Evolutionary conservation across 1,140 invertebrate genomes (phyloP), one percentile per base, ranked within the genome.

Genomic region (Myzus persicae): DNA sequence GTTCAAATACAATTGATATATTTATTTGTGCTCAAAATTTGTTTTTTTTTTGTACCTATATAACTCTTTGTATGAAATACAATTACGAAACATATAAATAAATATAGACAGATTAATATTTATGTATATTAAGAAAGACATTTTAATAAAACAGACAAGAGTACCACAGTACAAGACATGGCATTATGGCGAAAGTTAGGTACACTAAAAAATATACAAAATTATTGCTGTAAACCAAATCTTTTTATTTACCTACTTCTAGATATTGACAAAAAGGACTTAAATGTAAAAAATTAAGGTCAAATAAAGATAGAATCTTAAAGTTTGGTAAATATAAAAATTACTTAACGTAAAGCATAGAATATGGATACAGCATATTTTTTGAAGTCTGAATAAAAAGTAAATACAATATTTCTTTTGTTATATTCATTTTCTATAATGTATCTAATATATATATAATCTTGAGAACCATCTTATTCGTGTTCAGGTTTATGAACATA

Each of bases 401-500:
- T 76, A 76, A 76, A 76, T n/a, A 76, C 59, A 76, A 76, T 76
- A 76, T 76, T n/a, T 76, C 4, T 76, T 76, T 76, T 76, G 59
- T 76, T 76, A 76, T 76, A 76, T 76, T 76, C 14, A 76, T n/a
- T n/a, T 76, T 76, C 59, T n/a, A 76, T 76, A n/a, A 20, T 76
- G 31, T 67, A n/a, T 67, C n/a, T 76, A 76, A n/a, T n/a, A 76
- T n/a, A n/a, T 67, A 18, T 67, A n/a, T 4, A 76, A 76, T 76
- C 11, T 76, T 76, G 18, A 0, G 18, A 18, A 20, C 59, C 31
- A n/a, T 76, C 59, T 18, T 31, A 76, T 76, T 76, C 5, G 14
- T 76, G 2, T 67, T 67, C 31, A 67, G 31, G 31, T 67, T 67
- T 67, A 67, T 67, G 31, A 67, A 67, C 26, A 59, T 31, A 59